phyloP scores from a whole-genome alignment of 2,797 vertebrate species.

The Oreochromis grahami region DNA sequence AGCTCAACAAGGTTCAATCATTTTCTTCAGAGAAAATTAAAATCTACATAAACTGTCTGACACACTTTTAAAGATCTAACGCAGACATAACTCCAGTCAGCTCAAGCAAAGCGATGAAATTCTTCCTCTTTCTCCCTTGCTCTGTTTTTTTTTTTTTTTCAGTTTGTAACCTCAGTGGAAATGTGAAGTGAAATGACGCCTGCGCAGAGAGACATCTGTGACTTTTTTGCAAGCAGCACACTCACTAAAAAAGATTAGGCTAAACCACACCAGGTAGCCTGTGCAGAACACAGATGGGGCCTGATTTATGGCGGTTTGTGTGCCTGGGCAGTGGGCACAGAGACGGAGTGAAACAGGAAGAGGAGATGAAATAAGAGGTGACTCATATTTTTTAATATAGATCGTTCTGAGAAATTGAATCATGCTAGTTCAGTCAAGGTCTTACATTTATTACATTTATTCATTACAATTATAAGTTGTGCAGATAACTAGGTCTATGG shows the following conservation, averaged over 20 bases:
- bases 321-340: neutral
- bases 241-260: conserved; percentile 39
- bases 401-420: neutral
- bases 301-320: conserved; percentile 11
- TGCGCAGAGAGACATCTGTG: conserved; percentile 49
- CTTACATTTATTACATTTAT: neutral
- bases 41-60: neutral
- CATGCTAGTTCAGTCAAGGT: neutral
- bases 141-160: neutral
- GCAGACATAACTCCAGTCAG: neutral
- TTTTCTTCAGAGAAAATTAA: neutral
- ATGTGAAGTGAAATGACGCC: conserved; percentile 21
- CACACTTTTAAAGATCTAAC: neutral
- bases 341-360: neutral
- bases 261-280: conserved; percentile 37
- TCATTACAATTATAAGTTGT: neutral
- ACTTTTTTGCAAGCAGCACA: conserved; percentile 43
- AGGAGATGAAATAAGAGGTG: neutral
- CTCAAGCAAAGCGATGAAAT: neutral
- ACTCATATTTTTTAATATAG: neutral
- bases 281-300: conserved; percentile 42
- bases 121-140: neutral
- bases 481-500: neutral
- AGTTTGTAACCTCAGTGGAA: conserved; percentile 9
- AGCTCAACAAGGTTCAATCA: neutral